Evolutionary conservation across 1,140 invertebrate genomes (phyloP).

Genomic region (Sipha flava): DNA sequence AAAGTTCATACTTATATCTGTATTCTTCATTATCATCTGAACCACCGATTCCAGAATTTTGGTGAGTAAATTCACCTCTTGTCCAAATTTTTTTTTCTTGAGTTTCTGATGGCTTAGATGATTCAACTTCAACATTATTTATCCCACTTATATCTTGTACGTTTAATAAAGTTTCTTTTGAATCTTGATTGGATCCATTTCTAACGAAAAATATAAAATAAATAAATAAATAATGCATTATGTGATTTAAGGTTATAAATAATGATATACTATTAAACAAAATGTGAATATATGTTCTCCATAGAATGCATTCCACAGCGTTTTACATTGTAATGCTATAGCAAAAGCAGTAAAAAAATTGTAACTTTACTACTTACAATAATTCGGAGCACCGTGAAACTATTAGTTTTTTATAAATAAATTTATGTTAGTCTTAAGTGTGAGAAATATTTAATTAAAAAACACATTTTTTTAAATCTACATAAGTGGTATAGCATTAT

Average conservation of each 20-base stretch:
- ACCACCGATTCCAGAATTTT: constrained; percentile 57
- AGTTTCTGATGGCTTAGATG: background rate
- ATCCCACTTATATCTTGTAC: background rate
- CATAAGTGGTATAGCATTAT: background rate
- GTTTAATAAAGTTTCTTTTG: background rate
- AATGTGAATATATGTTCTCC: background rate
- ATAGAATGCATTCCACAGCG: background rate
- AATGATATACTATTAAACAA: background rate
- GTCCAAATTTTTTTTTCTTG: constrained; percentile 53
- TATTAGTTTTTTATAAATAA: background rate
- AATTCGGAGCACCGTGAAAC: background rate
- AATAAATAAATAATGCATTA: background rate
- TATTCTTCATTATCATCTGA: constrained; percentile 46
- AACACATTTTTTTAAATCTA: background rate
- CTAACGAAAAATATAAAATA: background rate
- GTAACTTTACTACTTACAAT: background rate
- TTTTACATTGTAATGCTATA: background rate
- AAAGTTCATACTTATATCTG: constrained; percentile 18
- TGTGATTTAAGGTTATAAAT: background rate
- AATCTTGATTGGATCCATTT: constrained; percentile 7
- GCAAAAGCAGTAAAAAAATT: background rate
- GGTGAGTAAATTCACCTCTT: constrained; percentile 62
- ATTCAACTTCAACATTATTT: background rate
- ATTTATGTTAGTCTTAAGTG: background rate
- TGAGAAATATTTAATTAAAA: background rate